These are phyloP conservation scores for Agriopis marginaria DNA, from an alignment of 2,888 invertebrate species.

Conservation along the genomic window DNA sequence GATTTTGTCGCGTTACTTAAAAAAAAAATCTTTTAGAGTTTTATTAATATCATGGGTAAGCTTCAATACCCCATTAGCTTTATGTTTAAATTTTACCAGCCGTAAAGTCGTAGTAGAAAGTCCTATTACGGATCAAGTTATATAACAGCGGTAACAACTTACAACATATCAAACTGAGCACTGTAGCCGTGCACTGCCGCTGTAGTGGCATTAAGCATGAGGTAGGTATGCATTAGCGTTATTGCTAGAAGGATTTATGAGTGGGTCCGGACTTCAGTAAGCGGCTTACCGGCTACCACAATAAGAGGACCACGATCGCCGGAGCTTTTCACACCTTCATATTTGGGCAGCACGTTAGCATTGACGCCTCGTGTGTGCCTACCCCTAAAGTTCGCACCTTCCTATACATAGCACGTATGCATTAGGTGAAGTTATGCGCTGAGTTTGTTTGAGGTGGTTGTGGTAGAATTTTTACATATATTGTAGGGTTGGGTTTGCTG, in stretches of 20 bases:
- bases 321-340: constrained; percentile 84
- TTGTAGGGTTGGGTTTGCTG: neutral
- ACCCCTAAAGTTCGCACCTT: constrained; percentile 83
- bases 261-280: constrained; percentile 70
- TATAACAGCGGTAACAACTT: constrained; percentile 40
- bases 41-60: neutral
- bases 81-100: constrained; percentile 30
- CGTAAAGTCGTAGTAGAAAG: constrained; percentile 36
- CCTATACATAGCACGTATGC: constrained; percentile 73
- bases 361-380: constrained; percentile 81
- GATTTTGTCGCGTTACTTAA: constrained; percentile 60
- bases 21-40: constrained; percentile 32
- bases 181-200: constrained; percentile 6
- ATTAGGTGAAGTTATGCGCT: constrained; percentile 64
- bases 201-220: constrained; percentile 25
- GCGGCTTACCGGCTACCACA: constrained; percentile 78
- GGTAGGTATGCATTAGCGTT: constrained; percentile 31
- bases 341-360: constrained; percentile 79
- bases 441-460: constrained; percentile 25
- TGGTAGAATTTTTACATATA: neutral
- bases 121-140: constrained; percentile 32
- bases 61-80: constrained; percentile 9
- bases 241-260: constrained; percentile 67
- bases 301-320: constrained; percentile 70
- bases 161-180: constrained; percentile 42